phyloP scores from a whole-genome alignment of 2,888 invertebrate species.

The Kryphioiulus occultus region DNA sequence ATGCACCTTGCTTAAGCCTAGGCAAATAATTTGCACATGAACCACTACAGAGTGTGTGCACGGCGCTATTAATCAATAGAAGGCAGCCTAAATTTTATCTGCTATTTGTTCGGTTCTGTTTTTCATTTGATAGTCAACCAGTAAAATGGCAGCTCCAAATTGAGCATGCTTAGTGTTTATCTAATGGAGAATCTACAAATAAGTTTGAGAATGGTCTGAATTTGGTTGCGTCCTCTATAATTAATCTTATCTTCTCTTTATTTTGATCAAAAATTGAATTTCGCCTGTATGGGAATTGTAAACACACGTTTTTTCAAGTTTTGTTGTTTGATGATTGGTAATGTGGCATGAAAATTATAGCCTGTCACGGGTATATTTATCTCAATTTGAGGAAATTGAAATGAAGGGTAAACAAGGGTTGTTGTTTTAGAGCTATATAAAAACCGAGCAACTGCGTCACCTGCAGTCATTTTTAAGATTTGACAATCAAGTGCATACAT shows the following conservation, averaged over 20 bases:
- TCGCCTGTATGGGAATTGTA: neutral
- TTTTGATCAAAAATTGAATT: conserved; percentile 11
- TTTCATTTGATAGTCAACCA: conserved; percentile 17
- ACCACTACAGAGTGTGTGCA: neutral
- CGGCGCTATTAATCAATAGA: conserved; percentile 11
- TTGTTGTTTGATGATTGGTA: neutral
- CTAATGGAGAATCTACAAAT: conserved; percentile 2
- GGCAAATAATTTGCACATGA: neutral
- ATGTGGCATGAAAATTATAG: neutral
- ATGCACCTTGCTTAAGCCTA: conserved; percentile 2
- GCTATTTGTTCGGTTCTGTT: neutral
- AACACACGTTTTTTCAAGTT: neutral
- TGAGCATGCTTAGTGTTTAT: neutral
- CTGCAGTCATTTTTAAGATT: neutral
- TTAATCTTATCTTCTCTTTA: conserved; percentile 16
- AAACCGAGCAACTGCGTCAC: neutral
- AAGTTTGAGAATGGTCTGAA: neutral
- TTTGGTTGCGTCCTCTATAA: neutral
- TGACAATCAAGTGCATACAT: neutral
- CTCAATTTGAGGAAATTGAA: neutral
- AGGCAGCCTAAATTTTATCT: conserved; percentile 12
- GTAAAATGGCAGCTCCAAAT: neutral
- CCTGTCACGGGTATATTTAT: neutral
- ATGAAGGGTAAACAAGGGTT: neutral
- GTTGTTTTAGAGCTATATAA: neutral